Evolutionary conservation across 2,113 vertebrate genomes (phyloP).

Genomic region (Hemibagrus wyckioides): DNA sequence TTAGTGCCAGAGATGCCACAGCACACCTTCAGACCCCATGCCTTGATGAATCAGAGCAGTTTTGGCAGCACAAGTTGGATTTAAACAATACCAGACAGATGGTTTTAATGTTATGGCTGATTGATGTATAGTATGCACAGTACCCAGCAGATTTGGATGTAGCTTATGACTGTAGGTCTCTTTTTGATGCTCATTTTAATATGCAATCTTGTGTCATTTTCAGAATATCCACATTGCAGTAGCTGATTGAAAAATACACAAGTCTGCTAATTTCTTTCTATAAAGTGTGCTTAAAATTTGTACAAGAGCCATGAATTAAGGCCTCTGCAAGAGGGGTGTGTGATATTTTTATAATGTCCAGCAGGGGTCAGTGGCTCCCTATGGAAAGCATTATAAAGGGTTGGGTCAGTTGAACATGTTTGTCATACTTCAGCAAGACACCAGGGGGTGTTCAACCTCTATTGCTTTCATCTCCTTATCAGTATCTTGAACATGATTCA

Average conservation of each 20-base stretch:
- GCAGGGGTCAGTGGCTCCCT: constrained; percentile 64
- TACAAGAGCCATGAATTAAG: not conserved
- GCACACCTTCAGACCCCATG: too few relatives aligned
- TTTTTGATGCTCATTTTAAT: not conserved
- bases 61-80: too few relatives aligned
- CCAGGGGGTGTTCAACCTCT: not conserved
- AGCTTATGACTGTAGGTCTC: not conserved
- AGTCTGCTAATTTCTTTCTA: not conserved
- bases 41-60: too few relatives aligned
- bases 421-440: not conserved
- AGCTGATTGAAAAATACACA: not conserved
- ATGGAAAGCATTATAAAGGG: not conserved
- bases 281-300: not conserved
- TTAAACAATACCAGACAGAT: too few relatives aligned
- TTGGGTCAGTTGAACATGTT: not conserved
- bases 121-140: not conserved
- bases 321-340: not conserved
- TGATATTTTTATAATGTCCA: constrained; percentile 50
- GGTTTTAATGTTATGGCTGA: too few relatives aligned
- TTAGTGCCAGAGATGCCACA: too few relatives aligned
- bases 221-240: not conserved
- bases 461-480: not conserved
- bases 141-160: not conserved
- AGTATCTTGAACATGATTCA: not conserved
- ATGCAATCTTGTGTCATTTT: not conserved